Percentiles rank a stretch among this genome's conserved stretches.
Conservation (phyloP, 2,888 invertebrate species). For the Sussaba pulchella region DNA sequence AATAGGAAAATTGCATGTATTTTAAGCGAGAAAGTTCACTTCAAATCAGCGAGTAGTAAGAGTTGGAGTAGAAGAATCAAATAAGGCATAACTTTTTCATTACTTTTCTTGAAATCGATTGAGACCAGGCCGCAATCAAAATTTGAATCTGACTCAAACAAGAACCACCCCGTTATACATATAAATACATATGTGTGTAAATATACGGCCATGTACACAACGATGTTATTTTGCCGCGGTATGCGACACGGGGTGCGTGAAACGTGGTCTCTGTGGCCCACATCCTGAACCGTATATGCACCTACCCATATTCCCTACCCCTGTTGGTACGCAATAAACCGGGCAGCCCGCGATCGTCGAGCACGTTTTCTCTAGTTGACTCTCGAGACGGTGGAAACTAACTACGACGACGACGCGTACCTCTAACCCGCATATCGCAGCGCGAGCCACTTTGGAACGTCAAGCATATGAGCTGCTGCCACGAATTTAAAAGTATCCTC, state of each 20-base stretch:
- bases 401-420: constrained; percentile 24
- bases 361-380: constrained; percentile 43
- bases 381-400: constrained; percentile 57
- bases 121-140: too few relatives aligned
- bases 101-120: too few relatives aligned
- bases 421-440: not conserved
- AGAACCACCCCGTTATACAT: not conserved
- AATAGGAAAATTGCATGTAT: too few relatives aligned
- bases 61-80: too few relatives aligned
- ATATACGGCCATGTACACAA: constrained; percentile 29
- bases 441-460: constrained; percentile 15
- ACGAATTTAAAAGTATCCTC: constrained; percentile 20
- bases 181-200: not conserved
- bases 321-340: constrained; percentile 16
- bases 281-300: constrained; percentile 52
- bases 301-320: constrained; percentile 26
- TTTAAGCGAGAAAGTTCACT: too few relatives aligned
- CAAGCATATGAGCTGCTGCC: not conserved
- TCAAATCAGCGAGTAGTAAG: too few relatives aligned
- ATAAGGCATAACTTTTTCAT: too few relatives aligned
- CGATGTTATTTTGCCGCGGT: constrained; percentile 57
- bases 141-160: too few relatives aligned
- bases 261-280: constrained; percentile 67
- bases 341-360: constrained; percentile 33
- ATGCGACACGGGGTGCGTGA: constrained; percentile 57